phyloP scores from a whole-genome alignment of 2,113 vertebrate species.

The Bungarus multicinctus region DNA sequence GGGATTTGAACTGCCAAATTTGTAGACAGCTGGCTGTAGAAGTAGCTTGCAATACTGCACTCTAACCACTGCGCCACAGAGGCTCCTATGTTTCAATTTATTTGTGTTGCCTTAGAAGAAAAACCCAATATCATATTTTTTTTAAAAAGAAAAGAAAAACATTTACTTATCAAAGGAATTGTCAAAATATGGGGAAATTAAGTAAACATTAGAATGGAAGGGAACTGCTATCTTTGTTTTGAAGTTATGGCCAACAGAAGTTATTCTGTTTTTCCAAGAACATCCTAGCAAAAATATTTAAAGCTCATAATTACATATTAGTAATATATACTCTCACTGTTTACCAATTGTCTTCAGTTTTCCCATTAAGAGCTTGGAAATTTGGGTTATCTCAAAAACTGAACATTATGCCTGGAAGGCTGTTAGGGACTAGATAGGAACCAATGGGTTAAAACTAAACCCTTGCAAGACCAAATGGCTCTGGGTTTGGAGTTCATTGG shows the following conservation, averaged over 20 bases:
- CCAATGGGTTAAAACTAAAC: too few species aligned
- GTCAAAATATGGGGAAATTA: neutral
- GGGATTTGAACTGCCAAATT: too few species aligned
- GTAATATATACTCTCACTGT: constrained; percentile 69
- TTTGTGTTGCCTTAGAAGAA: neutral
- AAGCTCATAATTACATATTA: constrained; percentile 71
- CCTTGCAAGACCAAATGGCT: too few species aligned
- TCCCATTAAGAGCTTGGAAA: constrained; percentile 45
- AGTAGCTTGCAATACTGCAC: too few species aligned
- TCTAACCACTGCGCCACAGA: too few species aligned
- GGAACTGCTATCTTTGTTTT: constrained; percentile 69
- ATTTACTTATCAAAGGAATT: neutral
- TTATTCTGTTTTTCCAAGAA: constrained; percentile 71
- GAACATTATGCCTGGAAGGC: neutral
- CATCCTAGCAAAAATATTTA: constrained; percentile 74
- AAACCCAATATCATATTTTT: neutral
- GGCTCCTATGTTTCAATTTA: neutral
- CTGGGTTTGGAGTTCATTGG: too few species aligned
- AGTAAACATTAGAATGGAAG: constrained; percentile 50
- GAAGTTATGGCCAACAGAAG: constrained; percentile 72
- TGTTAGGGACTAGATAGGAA: too few species aligned
- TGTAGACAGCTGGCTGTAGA: too few species aligned
- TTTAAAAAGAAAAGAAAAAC: neutral
- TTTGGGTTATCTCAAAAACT: constrained; percentile 11
- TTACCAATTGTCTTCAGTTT: constrained; percentile 65